Base-by-base conservation (phyloP, 2,797 vertebrate genomes). In the Prunella strophiata region DNA sequence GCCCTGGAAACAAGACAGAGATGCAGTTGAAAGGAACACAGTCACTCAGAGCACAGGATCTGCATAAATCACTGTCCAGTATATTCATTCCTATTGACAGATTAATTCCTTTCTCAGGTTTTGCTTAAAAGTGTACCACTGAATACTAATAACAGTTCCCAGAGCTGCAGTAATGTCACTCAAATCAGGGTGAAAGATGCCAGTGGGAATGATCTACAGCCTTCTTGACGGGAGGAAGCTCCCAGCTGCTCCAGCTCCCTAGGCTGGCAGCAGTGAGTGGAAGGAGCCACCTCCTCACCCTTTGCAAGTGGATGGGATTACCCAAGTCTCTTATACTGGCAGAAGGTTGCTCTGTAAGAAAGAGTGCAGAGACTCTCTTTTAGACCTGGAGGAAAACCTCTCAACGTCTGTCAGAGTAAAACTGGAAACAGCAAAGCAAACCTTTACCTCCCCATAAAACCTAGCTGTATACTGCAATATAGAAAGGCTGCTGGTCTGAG, bases 61-160 rank as follows among this genome's bases (percentile, higher is more conserved):
- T 97, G 97, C 96, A 97, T 98, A 97, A 95, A 98, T 98, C 97
- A 97, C 96, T 96, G 97, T 97, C 96, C 97, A 54, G 57, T 94
- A 93, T 91, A 95, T 96, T 97, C 93, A 97, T 96, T 97, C 91
- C 92, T 94, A 97, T 97, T 98, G 97, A 98, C 96, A 97, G 96
- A 97, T 97, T 96, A 97, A 98, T 97, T 97, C 94, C 96, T 97
- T 97, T 97, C 91, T 97, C 94, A 96, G 96, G 88, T 97, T 97
- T 96, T 96, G 83, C 96, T 97, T 96, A 96, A 97, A 97, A 95
- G 88, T 90, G 74, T 96, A 95, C 85, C 57, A 23, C 36, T 54
- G 97, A 97, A 98, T 98, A 96, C 97, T 97, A 97, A 98, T 96
- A 97, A 59, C 76, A 36, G 51, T 92, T 85, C 92, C 83, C 88